These are phyloP conservation scores for Sinotaia quadrata DNA, from an alignment of 2,888 invertebrate genomes.

Conservation along the genomic window DNA sequence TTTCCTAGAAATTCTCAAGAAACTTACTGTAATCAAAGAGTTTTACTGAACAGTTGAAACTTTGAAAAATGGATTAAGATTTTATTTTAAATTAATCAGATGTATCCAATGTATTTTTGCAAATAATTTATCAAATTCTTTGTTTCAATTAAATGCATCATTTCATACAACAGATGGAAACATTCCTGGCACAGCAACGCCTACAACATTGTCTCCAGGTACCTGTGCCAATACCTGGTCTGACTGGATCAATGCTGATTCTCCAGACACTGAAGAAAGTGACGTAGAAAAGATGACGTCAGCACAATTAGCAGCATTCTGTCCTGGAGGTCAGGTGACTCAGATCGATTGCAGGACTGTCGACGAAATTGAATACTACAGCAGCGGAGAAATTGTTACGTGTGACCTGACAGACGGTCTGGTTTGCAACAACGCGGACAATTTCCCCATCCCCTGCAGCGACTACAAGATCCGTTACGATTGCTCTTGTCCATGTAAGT, in stretches of 20 bases:
- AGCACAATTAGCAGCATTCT: constrained; percentile 43
- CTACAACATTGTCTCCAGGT: constrained; percentile 24
- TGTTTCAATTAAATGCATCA: no score
- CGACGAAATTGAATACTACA: constrained; percentile 39
- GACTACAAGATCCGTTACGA: constrained; percentile 61
- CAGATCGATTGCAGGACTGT: constrained; percentile 59
- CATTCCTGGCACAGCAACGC: constrained; percentile 20
- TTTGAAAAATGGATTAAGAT: no score
- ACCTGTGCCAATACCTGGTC: constrained; percentile 39
- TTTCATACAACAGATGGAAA: no score
- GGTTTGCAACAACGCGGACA: constrained; percentile 60
- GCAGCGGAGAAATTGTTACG: constrained; percentile 41
- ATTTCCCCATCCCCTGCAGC: constrained; percentile 46
- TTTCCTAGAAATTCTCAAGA: no score
- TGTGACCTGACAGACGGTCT: constrained; percentile 79
- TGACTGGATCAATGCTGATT: constrained; percentile 51
- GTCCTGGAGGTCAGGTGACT: constrained; percentile 49
- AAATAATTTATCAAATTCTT: no score
- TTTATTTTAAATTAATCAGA: no score
- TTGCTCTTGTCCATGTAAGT: constrained; percentile 76
- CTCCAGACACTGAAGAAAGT: constrained; percentile 43
- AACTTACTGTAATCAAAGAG: no score
- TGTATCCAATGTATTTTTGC: no score
- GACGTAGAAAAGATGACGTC: constrained; percentile 49
- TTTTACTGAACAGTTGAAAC: no score